These are phyloP conservation scores for Pomatorhinus ruficollis DNA, from an alignment of 2,113 vertebrate genomes.

Conservation along the genomic window DNA sequence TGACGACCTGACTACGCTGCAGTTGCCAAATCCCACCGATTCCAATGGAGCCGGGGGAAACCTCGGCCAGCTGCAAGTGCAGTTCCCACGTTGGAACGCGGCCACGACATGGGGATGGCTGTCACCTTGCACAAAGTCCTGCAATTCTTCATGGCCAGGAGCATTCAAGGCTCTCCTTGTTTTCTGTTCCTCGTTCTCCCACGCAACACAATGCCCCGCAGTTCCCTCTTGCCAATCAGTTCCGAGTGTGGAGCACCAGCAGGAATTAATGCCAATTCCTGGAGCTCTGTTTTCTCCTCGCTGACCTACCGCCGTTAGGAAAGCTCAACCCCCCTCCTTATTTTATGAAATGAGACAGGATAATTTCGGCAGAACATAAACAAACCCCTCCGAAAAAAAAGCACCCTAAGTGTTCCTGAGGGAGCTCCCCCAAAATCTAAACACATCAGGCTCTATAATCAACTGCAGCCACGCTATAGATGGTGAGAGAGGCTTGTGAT, in stretches of 20 bases:
- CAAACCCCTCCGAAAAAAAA: not conserved
- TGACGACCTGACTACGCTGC: accelerated
- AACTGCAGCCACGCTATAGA: not conserved
- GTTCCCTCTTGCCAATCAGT: not conserved
- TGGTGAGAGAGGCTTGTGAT: not conserved
- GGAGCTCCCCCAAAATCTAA: not conserved
- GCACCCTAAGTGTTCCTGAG: not conserved
- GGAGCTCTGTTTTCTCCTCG: not conserved
- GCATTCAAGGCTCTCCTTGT: slow-evolving; percentile 23
- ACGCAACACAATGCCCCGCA: not conserved
- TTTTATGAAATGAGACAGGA: not conserved
- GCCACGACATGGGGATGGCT: not conserved
- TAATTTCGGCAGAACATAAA: not conserved
- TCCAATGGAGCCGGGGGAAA: not conserved
- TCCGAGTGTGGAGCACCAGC: not conserved
- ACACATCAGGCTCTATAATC: not conserved
- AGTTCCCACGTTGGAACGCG: not conserved
- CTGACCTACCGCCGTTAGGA: not conserved
- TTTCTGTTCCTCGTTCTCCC: not conserved
- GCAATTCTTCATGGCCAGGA: slow-evolving; percentile 13
- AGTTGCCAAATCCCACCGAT: not conserved
- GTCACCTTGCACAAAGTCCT: slow-evolving; percentile 49
- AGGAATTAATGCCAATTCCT: not conserved
- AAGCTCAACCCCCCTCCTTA: not conserved
- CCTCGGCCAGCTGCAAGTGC: not conserved